Base-by-base conservation (phyloP, 2,888 invertebrate genomes). In the Megastigmus dorsalis region DNA sequence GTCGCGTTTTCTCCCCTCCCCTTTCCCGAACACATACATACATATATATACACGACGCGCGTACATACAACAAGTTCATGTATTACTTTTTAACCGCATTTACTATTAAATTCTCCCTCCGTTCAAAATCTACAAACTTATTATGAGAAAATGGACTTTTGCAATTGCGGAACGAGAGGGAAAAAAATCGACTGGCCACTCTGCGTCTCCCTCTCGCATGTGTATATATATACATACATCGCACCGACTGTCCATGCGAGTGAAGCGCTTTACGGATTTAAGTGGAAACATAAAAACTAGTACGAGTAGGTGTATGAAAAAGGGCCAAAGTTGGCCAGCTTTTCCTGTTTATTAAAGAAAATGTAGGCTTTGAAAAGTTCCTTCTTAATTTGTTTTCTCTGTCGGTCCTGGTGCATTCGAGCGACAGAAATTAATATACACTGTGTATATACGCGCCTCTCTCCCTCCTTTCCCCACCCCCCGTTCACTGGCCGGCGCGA, bases 341-440 rank as follows among this genome's bases (percentile, higher is more conserved):
- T 4, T 52, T 18, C 13, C 18, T 0, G n/a, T 23, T 26, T 65
- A 30, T 13, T 41, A 36, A 55, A 57, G 57, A 70, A 54, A 62
- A 63, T 55, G n/a, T n/a, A 48, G 50, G 38, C n/a, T 41, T 30
- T 13, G 10, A 43, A n/a, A 66, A 66, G 33, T 52, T 59, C 18
- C 33, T 50, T 7, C 45, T 13, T 13, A 45, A 63, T 55, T 63
- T 15, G 45, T 26, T 54, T 54, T 33, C n/a, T 10, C 28, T 4
- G 41, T 20, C 3, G 30, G 38, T n/a, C 4, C 6, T n/a, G 18
- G 63, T 23, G 62, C 33, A 59, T 18, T 65, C 63, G 38, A 74
- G 69, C 59, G 59, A 69, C 36, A 57, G 65, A 69, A 74, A 74
- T 74, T 74, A 74, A 74, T 69, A 69, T 66, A 59, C 60, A 62